A percentile compares a stretch with the other conserved stretches of the same genome.
phyloP scores from a whole-genome alignment of 2,888 invertebrate species.

The Xiphydria camelus region DNA sequence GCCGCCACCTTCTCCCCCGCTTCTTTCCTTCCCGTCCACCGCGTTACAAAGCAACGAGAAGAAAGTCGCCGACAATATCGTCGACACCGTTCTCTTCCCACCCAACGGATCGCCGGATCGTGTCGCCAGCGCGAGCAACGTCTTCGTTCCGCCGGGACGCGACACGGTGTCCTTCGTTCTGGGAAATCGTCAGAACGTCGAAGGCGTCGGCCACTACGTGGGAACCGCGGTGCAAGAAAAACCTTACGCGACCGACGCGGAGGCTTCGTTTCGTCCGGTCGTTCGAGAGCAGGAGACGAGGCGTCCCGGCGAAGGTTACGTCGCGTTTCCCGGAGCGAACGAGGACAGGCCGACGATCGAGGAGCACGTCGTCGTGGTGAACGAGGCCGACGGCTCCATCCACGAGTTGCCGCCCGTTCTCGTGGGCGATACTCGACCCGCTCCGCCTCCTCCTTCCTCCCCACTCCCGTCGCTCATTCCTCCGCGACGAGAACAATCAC shows the following conservation, averaged over 20 bases:
- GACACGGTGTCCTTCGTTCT: conserved; percentile 68
- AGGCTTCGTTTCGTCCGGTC: conserved; percentile 34
- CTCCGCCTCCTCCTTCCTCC: background rate
- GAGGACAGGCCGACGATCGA: conserved; percentile 31
- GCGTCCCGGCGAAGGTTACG: conserved; percentile 6
- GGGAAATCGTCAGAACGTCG: conserved; percentile 67
- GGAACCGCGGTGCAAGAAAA: conserved; percentile 61
- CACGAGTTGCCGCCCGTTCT: conserved; percentile 32
- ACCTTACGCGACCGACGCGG: conserved; percentile 46
- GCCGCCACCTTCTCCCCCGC: conserved; percentile 32
- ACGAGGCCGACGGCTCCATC: conserved; percentile 46
- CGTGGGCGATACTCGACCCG: conserved; percentile 8
- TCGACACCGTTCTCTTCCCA: background rate
- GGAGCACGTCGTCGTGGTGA: conserved; percentile 46
- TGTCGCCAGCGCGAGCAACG: conserved; percentile 65
- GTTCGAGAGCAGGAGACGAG: conserved; percentile 12
- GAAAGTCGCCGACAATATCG: background rate
- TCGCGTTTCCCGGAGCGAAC: conserved; percentile 18
- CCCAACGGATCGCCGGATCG: conserved; percentile 19
- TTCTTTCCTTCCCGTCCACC: background rate
- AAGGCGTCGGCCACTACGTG: conserved; percentile 53
- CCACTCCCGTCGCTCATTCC: background rate
- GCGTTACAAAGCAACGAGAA: too few species aligned
- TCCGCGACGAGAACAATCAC: background rate
- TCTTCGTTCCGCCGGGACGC: conserved; percentile 67